Base-by-base conservation (phyloP, 2,797 vertebrate genomes). In the Scarus forsteni region DNA sequence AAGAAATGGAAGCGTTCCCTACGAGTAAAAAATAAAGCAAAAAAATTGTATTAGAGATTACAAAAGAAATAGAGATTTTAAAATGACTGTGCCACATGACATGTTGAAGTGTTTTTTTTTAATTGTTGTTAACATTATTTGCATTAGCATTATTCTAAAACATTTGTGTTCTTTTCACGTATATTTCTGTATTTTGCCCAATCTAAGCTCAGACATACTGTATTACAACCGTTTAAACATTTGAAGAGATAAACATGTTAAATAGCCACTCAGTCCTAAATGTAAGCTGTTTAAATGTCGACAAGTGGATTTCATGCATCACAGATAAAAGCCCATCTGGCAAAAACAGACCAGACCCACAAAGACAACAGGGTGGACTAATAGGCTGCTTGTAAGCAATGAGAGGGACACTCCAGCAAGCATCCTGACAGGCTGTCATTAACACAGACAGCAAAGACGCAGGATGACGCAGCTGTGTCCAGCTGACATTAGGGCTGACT, bases 381-480 rank as follows among this genome's bases (percentile, higher is more conserved):
- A 66, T 45, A 50, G 19, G 14, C 51, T 52, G 18, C n/a, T 55
- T 54, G 46, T 36, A 45, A 73, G 60, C 58, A 50, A 60, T 51
- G 13, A 64, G 66, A 10, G 51, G 49, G 49, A 66, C 19, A 10
- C 27, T 13, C 14, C 27, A 59, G 73, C 53, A 50, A 57, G 64
- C 38, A 51, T 54, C 51, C 63, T 61, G 19, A 60, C 50, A 66
- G 16, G 38, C 53, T 10, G 49, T 59, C 14, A 60, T 67, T 65
- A 74, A 78, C 55, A 35, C 65, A 18, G 42, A 40, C 59, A 60
- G 52, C 53, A 54, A 16, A 51, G 39, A 15, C 52, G 18, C 55
- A 19, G 13, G 16, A 55, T 18, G 38, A 66, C 18, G 43, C 70
- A 80, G 82, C 72, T 64, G 62, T 15, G 38, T 52, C 50, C 67